A percentile compares a stretch with the other conserved stretches of the same genome.
Evolutionary conservation across 2,113 vertebrate species (phyloP).

Genomic region (Orycteropus afer): DNA sequence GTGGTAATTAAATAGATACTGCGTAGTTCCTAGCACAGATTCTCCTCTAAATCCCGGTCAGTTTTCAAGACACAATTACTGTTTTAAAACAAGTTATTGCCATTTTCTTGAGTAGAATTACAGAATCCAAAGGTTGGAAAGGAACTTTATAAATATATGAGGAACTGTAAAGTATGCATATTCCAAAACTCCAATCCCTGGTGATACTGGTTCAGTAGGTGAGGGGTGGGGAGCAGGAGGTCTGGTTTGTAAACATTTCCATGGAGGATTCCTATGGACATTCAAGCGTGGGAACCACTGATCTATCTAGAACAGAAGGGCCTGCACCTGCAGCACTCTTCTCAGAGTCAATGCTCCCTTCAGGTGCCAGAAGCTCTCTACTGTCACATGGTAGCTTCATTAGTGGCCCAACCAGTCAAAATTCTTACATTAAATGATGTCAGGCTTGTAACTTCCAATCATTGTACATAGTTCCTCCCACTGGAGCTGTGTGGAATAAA

Average conservation of each 20-base stretch:
- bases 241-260: not conserved
- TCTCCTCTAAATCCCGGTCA: not conserved
- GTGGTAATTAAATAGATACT: not conserved
- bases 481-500: not conserved
- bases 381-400: not conserved
- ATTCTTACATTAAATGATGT: not conserved
- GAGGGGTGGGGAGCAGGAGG: not conserved
- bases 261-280: not conserved
- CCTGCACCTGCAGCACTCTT: not conserved
- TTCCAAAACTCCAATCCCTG: not conserved
- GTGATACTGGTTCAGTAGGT: not conserved
- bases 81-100: not conserved
- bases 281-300: not conserved
- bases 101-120: not conserved
- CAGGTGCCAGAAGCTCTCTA: not conserved
- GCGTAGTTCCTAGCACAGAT: not conserved
- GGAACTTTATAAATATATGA: not conserved
- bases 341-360: not conserved
- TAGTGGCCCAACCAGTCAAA: not conserved
- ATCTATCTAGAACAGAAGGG: not conserved
- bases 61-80: not conserved
- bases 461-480: conserved; percentile 26
- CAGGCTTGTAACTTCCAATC: conserved; percentile 47
- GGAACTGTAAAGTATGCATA: not conserved
- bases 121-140: not conserved